Conservation (phyloP, 2,888 invertebrate genomes). For the Limnephilus marmoratus region DNA sequence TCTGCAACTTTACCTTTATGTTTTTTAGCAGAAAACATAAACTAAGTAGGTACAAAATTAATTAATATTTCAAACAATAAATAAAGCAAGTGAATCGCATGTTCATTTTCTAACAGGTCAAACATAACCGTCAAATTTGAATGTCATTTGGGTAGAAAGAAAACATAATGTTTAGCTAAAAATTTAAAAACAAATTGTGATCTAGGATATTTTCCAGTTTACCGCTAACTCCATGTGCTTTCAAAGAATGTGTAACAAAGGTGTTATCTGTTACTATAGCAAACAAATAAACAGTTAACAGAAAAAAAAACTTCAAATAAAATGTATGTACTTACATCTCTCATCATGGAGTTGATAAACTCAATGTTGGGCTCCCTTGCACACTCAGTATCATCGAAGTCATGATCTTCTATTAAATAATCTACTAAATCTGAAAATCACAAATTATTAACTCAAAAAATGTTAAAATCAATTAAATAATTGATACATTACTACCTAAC, state of each 20-base stretch:
- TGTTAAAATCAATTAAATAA: background rate
- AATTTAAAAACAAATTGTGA: background rate
- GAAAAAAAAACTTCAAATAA: background rate
- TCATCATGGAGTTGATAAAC: constrained; percentile 14
- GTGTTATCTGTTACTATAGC: background rate
- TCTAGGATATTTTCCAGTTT: background rate
- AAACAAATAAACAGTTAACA: background rate
- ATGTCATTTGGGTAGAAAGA: background rate
- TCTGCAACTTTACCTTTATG: too few relatives aligned
- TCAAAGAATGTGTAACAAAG: background rate
- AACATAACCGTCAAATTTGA: background rate
- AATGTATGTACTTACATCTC: constrained; percentile 5
- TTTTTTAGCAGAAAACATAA: too few relatives aligned
- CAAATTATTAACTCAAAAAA: constrained; percentile 7
- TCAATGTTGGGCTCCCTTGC: background rate
- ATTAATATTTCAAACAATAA: background rate
- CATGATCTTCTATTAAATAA: background rate
- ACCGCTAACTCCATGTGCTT: background rate
- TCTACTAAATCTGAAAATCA: background rate
- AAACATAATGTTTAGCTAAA: background rate
- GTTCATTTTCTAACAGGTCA: background rate
- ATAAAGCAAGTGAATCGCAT: background rate
- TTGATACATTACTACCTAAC: background rate
- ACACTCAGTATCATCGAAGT: background rate
- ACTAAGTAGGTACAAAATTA: too few relatives aligned